Evolutionary conservation across 1,140 invertebrate species (phyloP), one percentile per base, ranked within the genome.

Genomic region (Euura lappo): DNA sequence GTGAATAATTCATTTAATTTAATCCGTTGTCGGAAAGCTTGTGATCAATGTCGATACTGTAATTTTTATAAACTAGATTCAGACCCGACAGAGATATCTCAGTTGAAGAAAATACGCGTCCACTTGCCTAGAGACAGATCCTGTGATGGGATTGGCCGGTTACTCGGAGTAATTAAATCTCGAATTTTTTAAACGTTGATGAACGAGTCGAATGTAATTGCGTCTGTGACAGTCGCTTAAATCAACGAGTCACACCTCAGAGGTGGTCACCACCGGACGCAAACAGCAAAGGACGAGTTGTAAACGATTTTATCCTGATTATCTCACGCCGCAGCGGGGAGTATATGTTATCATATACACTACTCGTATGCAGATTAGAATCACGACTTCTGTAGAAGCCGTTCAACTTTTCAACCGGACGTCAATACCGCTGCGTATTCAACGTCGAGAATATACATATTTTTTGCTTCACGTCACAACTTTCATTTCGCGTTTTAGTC

Each of bases 321-420:
- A 60, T 60, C 51, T 28, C 28, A 28, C 28, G 51, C 6, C 51
- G 2, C 51, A 60, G 6, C 3, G 51, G 13, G 51, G 13, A 8
- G 51, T 60, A n/a, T 60, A 8, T 8, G 51, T 3, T 60, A 60
- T 60, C 51, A 60, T 60, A 8, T n/a, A 60, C 51, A 60, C 51
- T n/a, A 8, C 8, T n/a, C 51, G 51, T 60, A 60, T 60, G 51
- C 51, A 60, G 51, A 60, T 60, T 60, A 60, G 51, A 60, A 60
- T 60, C 51, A n/a, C 51, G 13, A 60, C 51, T 60, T 60, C 51
- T 60, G 51, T 60, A 60, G 2, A 60, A 60, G 51, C 51, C 51
- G 51, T 60, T 60, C 51, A 60, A n/a, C 51, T 60, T 8, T 60
- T 60, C 5, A 8, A 6, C 51, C 51, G 51, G 51, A 60, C 51